Conservation (phyloP, 1,140 invertebrate species). For the Leptopilina boulardi region DNA sequence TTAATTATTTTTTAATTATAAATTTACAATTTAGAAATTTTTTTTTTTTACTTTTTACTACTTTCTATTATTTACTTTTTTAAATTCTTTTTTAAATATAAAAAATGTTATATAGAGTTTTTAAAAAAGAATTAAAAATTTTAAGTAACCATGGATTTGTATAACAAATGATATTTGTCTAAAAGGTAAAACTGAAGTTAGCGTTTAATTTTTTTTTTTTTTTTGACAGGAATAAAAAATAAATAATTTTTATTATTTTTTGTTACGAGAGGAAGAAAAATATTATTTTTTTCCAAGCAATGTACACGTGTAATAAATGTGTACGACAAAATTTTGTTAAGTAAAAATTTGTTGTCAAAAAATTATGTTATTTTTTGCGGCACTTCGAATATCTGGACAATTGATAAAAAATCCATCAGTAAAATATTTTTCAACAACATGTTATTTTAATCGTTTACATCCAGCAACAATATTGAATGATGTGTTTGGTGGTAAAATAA, state of each 20-base stretch:
- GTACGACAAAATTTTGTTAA: background rate
- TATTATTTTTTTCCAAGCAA: background rate
- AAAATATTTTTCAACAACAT: conserved; percentile 1
- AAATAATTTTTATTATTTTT: background rate
- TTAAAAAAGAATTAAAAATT: background rate
- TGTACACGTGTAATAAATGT: background rate
- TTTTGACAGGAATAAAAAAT: background rate
- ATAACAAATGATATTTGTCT: conserved; percentile 57
- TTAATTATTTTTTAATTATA: no score
- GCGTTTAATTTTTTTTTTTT: background rate
- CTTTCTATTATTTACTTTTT: no score
- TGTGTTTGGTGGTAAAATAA: conserved; percentile 35
- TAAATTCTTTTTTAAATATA: no score
- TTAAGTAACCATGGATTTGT: conserved; percentile 59
- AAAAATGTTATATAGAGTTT: background rate
- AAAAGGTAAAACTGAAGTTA: conserved; percentile 28
- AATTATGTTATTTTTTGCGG: background rate
- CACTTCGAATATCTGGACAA: conserved; percentile 1
- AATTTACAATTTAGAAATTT: no score
- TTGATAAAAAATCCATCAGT: background rate
- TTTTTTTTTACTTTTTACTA: no score
- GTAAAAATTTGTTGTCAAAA: background rate
- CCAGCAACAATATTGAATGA: conserved; percentile 53
- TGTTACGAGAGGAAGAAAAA: background rate
- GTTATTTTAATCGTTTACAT: background rate